Evolutionary conservation across 2,888 invertebrate species (phyloP).

Genomic region (Napeogenes sylphis): DNA sequence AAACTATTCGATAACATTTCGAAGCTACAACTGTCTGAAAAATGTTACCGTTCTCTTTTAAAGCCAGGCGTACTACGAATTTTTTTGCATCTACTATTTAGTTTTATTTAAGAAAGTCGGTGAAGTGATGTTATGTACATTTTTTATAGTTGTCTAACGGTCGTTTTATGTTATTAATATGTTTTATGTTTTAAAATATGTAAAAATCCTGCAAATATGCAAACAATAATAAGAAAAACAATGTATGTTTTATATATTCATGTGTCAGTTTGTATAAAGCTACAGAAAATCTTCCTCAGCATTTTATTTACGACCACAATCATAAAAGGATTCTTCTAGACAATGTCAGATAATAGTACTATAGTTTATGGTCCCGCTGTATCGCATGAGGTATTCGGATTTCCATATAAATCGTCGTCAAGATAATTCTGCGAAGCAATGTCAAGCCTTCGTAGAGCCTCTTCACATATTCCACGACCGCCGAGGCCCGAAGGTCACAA

Average conservation of each 20-base stretch:
- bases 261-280: background rate
- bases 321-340: slow-evolving; percentile 17
- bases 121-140: no score
- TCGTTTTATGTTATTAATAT: no score
- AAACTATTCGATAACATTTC: slow-evolving; percentile 29
- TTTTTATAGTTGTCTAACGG: no score
- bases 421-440: slow-evolving; percentile 45
- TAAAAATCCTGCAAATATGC: no score
- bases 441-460: slow-evolving; percentile 37
- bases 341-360: slow-evolving; percentile 25
- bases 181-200: no score
- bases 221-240: background rate
- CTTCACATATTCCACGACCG: slow-evolving; percentile 48
- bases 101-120: no score
- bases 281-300: background rate
- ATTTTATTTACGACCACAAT: slow-evolving; percentile 9
- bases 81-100: no score
- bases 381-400: slow-evolving; percentile 32
- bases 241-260: background rate
- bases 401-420: slow-evolving; percentile 51
- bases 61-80: background rate
- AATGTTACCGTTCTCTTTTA: slow-evolving; percentile 8
- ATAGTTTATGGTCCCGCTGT: slow-evolving; percentile 25
- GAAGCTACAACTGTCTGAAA: slow-evolving; percentile 14
- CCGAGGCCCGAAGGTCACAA: slow-evolving; percentile 47